These are phyloP conservation scores for Gallinago nigripennis DNA, from an alignment of 2,797 vertebrate species.

Conservation along the genomic window DNA sequence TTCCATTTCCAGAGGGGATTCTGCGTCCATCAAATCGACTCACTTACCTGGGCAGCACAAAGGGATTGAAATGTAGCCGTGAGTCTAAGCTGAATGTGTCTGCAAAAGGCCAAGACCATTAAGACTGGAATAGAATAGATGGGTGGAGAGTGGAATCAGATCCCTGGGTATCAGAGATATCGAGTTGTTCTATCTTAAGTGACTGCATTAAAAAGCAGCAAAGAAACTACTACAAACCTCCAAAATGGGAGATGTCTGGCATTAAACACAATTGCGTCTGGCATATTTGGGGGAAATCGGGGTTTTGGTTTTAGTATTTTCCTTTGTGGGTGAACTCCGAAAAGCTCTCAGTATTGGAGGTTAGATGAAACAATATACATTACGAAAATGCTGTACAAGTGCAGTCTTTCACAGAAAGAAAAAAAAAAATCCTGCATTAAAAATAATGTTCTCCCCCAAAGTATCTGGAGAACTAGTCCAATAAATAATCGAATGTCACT, in stretches of 20 bases:
- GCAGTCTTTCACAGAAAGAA: background rate
- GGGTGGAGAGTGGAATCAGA: background rate
- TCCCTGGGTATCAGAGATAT: background rate
- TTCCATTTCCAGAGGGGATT: background rate
- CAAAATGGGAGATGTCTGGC: background rate
- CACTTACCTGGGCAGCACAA: background rate
- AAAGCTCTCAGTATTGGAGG: background rate
- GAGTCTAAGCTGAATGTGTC: background rate
- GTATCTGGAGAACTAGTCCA: background rate
- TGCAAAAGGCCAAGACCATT: background rate
- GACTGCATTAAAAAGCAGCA: background rate
- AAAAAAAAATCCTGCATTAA: background rate
- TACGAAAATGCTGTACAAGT: background rate
- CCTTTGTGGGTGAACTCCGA: background rate
- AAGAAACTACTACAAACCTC: background rate
- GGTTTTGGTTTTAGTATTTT: background rate
- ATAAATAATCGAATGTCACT: slow-evolving; percentile 11
- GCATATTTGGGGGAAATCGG: background rate
- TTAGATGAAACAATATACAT: background rate
- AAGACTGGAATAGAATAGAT: background rate
- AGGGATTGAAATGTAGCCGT: background rate
- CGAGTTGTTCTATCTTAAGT: background rate
- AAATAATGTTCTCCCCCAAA: background rate
- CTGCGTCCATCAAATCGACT: background rate
- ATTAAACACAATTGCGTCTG: background rate